Percentiles rank a stretch among this genome's conserved stretches.
Evolutionary conservation across 1,140 invertebrate species (phyloP).

Genomic region (Stegodyphus dumicola): DNA sequence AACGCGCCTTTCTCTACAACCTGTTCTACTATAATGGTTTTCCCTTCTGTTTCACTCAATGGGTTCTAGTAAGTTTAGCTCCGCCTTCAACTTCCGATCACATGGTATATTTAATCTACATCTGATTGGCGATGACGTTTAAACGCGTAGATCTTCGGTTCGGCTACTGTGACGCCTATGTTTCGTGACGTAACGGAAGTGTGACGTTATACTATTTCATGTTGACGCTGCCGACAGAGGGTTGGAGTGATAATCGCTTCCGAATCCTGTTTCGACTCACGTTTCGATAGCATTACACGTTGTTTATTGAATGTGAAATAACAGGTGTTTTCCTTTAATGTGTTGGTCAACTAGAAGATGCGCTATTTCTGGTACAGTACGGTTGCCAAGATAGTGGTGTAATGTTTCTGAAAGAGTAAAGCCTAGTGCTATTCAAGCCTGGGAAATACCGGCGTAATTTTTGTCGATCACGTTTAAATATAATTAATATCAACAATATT

Average conservation of each 20-base stretch:
- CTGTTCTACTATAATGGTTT: slow-evolving; percentile 47
- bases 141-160: neutral
- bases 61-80: slow-evolving; percentile 28
- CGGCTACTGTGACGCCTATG: slow-evolving; percentile 28
- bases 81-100: slow-evolving; percentile 53
- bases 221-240: neutral
- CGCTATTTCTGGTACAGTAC: too few species aligned
- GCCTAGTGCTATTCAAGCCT: too few species aligned
- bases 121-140: slow-evolving; percentile 39
- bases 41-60: slow-evolving; percentile 50
- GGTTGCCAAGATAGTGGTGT: too few species aligned
- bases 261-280: too few species aligned
- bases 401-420: too few species aligned
- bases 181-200: slow-evolving; percentile 10
- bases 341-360: too few species aligned
- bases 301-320: too few species aligned
- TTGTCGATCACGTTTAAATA: too few species aligned
- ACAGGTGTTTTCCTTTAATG: too few species aligned
- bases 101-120: slow-evolving; percentile 22
- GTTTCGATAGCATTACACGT: too few species aligned
- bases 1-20: neutral
- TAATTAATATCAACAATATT: too few species aligned
- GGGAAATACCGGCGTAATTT: too few species aligned
- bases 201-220: slow-evolving; percentile 13
- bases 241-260: neutral